Evolutionary conservation across 1,140 invertebrate genomes (phyloP), one percentile per base, ranked within the genome.

Genomic region (Atta colombica): DNA sequence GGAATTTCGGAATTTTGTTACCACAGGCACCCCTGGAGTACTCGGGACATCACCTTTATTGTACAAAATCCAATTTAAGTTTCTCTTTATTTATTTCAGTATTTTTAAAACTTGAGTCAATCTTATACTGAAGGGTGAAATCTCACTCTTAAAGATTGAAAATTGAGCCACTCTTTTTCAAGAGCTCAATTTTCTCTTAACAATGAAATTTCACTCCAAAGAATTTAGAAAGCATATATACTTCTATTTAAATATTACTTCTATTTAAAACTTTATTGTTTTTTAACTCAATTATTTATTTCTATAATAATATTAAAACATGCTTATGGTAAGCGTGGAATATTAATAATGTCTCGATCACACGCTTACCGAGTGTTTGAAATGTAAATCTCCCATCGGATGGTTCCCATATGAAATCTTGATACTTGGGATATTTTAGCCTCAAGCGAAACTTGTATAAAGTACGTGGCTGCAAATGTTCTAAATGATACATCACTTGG

Each of bases 401-500:
- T 0, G 98, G 97, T 45, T 45, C 39, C 96, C 97, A 98, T 31
- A 96, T 92, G 88, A 97, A 98, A 0, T 96, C 94, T 0, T 94
- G 94, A 35, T 96, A 95, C n/a, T 95, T 94, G 0, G 96, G 95
- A 93, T 98, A 99, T 21, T 94, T 96, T 0, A 98, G 89, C n/a
- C 95, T 94, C 3, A 99, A 93, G 51, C 96, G 96, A 91, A 98
- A 98, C 69, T 96, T 96, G 91, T 98, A 99, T 49, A 96, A 94
- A 0, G 97, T 97, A 81, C 97, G 97, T 0, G 98, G 97, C 78
- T 96, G 94, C 63, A 99, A 94, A 58, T 96, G 93, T 2, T 90
- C 92, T 7, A 97, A 95, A 7, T 89, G 86, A 90, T 96, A 96
- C 18, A 94, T 92, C 10, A 95, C 91, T 68, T 92, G 93, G 0